Conservation (phyloP, 2,797 vertebrate genomes). For the Bradypodion ventrale region DNA sequence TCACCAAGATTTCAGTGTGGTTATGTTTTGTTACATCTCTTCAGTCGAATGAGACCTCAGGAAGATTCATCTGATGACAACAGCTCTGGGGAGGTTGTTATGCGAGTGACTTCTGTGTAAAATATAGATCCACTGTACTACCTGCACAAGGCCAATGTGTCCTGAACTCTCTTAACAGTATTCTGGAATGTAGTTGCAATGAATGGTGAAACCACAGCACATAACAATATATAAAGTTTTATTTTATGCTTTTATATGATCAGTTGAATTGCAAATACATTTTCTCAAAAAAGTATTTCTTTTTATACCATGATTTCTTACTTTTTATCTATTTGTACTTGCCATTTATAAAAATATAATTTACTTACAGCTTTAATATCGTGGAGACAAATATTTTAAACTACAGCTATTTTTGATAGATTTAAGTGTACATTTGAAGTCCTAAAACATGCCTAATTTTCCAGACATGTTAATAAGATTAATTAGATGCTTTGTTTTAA, state of each 20-base stretch:
- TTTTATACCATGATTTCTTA: constrained; percentile 74
- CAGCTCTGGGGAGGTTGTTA: constrained; percentile 87
- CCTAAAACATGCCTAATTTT: constrained; percentile 61
- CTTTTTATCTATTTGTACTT: constrained; percentile 74
- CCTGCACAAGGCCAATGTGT: constrained; percentile 21
- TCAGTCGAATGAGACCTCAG: constrained; percentile 78
- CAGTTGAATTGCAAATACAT: constrained; percentile 80
- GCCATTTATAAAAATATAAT: constrained; percentile 61
- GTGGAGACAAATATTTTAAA: constrained; percentile 66
- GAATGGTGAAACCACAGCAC: constrained; percentile 75
- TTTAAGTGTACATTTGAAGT: constrained; percentile 71
- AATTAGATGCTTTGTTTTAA: not conserved
- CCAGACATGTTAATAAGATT: constrained; percentile 19
- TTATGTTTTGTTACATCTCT: constrained; percentile 79
- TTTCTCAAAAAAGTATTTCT: constrained; percentile 74
- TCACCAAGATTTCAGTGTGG: constrained; percentile 83
- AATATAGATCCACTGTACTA: constrained; percentile 43
- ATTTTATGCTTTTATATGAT: constrained; percentile 80
- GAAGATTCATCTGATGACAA: constrained; percentile 80
- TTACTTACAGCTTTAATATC: constrained; percentile 66
- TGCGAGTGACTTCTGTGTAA: constrained; percentile 91
- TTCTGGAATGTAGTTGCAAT: constrained; percentile 72
- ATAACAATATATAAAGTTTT: constrained; percentile 74
- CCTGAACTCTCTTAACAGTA: constrained; percentile 52
- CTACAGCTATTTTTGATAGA: constrained; percentile 64